These are phyloP conservation scores for Notamacropus eugenii DNA, from an alignment of 2,797 vertebrate genomes.

Conservation along the genomic window DNA sequence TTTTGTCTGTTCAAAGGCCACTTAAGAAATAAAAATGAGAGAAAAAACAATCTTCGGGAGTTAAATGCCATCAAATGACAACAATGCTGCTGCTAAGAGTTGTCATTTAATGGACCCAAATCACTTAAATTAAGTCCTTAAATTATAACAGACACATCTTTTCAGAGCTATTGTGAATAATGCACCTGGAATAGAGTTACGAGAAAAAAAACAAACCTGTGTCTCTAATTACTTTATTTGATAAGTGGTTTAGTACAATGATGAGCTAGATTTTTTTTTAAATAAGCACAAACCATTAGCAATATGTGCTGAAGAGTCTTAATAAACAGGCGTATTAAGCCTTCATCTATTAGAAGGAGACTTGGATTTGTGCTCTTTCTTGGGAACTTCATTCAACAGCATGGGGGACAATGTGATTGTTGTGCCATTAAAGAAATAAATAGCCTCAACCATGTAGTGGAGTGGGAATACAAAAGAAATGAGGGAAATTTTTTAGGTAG, in stretches of 20 bases:
- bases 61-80: conserved; percentile 1
- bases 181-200: background rate
- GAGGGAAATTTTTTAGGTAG: background rate
- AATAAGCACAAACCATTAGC: background rate
- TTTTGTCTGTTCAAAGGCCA: conserved; percentile 16
- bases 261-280: conserved; percentile 26
- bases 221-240: conserved; percentile 2
- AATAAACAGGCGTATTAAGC: background rate
- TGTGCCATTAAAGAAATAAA: background rate
- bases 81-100: background rate
- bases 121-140: conserved; percentile 38
- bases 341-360: conserved; percentile 22
- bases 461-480: background rate
- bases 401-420: background rate
- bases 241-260: conserved; percentile 2
- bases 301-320: background rate
- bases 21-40: conserved; percentile 16
- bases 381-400: background rate
- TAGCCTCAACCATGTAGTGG: background rate
- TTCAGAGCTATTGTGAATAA: conserved; percentile 2
- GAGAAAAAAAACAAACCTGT: background rate
- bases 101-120: conserved; percentile 21
- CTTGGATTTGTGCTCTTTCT: background rate
- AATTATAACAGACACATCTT: background rate
- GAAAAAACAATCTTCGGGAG: background rate